Evolutionary conservation across 2,113 vertebrate species (phyloP), one percentile per base, ranked within the genome.

Genomic region (Hypanus sabinus): DNA sequence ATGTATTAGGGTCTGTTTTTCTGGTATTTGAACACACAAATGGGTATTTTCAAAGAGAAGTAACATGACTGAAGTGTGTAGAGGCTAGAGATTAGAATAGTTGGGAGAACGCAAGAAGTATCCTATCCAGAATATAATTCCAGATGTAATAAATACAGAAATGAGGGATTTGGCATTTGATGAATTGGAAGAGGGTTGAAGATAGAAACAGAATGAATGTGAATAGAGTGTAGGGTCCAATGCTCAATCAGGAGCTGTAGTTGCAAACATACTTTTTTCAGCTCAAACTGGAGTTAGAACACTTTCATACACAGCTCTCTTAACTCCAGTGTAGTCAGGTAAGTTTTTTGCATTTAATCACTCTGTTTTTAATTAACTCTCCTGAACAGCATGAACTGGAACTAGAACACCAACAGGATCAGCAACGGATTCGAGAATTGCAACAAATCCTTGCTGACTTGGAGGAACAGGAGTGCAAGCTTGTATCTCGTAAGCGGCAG

Each of bases 381-480:
- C 24, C 38, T 93, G 27, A 94, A 94, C 94, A 98, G 98, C 94
- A 96, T 93, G 97, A 98, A 94, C 91, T 98, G 94, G 97, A 98
- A 95, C 14, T 94, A 46, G 97, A 98, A 85, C 97, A 96, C 76
- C 96, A 97, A 94, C 96, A 97, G 33, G 98, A 99, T 80, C 96
- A 96, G 94, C 97, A 97, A 94, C 97, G 96, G 71, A 96, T 98
- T 94, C 96, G 96, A 95, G 97, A 98, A 94, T 96, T 99, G 38
- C 98, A 98, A 95, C 96, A 94, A 94, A 97, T 95, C 0, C 94
- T 98, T 73, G 80, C 96, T 12, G 95, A 96, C 18, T 95, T 98
- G 95, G 95, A 97, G 95, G 95, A 96, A 94, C 95, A 96, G 46
- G 96, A 98, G 95, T 95, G 94, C 27, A 95, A 95, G 70, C 94